A percentile compares a stretch with the other conserved stretches of the same genome.
phyloP scores from a whole-genome alignment of 2,113 vertebrate genomes.

The Lanius ludovicianus region DNA sequence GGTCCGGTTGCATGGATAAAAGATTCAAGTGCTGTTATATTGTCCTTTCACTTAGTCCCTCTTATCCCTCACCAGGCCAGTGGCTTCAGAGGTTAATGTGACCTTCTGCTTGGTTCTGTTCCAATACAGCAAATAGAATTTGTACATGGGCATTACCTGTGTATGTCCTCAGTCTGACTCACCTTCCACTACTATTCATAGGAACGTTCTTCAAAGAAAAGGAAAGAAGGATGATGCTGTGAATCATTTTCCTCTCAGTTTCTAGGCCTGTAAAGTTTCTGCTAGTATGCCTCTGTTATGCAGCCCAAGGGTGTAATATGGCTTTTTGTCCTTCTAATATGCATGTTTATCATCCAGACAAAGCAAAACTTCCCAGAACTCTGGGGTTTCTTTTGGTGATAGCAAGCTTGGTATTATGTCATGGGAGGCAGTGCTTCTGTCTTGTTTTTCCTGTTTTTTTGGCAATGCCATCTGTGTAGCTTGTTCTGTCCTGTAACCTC shows the following conservation, averaged over 20 bases:
- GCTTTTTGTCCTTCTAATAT: not conserved
- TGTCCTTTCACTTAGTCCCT: not conserved
- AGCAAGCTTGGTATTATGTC: not conserved
- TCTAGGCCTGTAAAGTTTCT: not conserved
- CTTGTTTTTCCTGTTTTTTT: conserved; percentile 41
- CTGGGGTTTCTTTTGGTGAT: not conserved
- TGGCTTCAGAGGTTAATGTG: not conserved
- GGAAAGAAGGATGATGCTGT: not conserved
- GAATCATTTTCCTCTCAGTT: not conserved
- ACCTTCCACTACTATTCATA: not conserved
- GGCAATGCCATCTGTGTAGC: not conserved
- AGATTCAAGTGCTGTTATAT: not conserved
- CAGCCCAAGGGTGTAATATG: not conserved
- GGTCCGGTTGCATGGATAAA: not conserved
- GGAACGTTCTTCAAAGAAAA: not conserved
- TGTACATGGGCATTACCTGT: not conserved
- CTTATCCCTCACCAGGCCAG: not conserved
- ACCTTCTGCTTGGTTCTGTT: not conserved
- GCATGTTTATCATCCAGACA: conserved; percentile 23
- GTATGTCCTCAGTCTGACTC: not conserved
- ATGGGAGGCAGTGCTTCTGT: not conserved
- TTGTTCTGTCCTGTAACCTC: conserved; percentile 14
- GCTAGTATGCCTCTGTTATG: not conserved
- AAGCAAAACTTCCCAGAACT: conserved; percentile 1
- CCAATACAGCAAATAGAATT: not conserved